Evolutionary conservation across 1,140 invertebrate genomes (phyloP).

Genomic region (Anagrus nilaparvatae): DNA sequence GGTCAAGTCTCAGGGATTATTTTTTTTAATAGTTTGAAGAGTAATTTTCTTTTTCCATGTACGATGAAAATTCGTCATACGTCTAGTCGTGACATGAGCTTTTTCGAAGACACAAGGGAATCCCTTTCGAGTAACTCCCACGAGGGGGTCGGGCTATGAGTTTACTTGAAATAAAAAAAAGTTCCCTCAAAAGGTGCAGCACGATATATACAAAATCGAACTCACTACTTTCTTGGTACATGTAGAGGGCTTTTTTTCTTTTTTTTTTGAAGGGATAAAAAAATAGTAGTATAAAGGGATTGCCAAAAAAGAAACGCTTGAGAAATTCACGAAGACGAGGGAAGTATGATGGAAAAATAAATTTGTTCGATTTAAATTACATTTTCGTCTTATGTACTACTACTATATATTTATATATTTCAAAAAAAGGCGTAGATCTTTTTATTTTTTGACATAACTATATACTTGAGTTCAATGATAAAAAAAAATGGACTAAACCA

Average conservation of each 20-base stretch:
- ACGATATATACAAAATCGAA: slow-evolving; percentile 11
- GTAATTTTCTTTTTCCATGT: too few relatives aligned
- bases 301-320: slow-evolving; percentile 7
- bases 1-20: too few relatives aligned
- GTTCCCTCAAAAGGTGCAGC: slow-evolving; percentile 15
- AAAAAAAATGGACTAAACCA: too few relatives aligned
- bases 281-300: slow-evolving; percentile 14
- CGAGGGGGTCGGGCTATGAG: neutral
- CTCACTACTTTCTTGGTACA: neutral
- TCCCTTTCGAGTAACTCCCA: neutral
- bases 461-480: too few relatives aligned
- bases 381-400: slow-evolving; percentile 11
- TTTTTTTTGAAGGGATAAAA: slow-evolving; percentile 9
- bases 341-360: slow-evolving; percentile 17
- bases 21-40: too few relatives aligned
- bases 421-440: slow-evolving; percentile 16
- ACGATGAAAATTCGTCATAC: too few relatives aligned
- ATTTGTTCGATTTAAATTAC: slow-evolving; percentile 16
- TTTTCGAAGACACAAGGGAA: neutral
- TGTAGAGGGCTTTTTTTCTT: too few relatives aligned
- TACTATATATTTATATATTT: slow-evolving; percentile 15
- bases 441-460: too few relatives aligned
- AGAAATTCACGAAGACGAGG: slow-evolving; percentile 3
- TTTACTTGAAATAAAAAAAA: slow-evolving; percentile 10
- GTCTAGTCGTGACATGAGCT: too few relatives aligned